phyloP scores from a whole-genome alignment of 2,113 vertebrate genomes.

The Saguinus imperator region DNA sequence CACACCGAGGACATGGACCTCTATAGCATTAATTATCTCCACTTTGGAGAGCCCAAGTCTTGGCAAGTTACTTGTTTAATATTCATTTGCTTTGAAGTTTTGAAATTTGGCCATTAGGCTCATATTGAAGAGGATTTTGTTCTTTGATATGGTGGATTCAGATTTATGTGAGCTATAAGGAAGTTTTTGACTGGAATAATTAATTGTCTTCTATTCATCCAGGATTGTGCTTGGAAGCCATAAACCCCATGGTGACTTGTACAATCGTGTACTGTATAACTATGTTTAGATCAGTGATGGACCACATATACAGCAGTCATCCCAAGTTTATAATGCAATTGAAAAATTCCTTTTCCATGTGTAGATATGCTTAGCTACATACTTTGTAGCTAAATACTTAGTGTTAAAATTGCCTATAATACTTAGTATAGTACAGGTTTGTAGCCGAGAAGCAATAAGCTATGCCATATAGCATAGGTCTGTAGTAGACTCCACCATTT shows the following conservation, averaged over 20 bases:
- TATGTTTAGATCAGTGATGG: not conserved
- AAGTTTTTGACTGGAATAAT: conserved; percentile 31
- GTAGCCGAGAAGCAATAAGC: not conserved
- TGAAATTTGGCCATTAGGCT: not conserved
- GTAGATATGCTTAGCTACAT: not conserved
- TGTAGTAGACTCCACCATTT: not conserved
- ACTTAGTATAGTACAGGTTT: not conserved
- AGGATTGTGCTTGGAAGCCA: not conserved
- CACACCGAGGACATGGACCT: conserved; percentile 99
- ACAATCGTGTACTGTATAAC: not conserved
- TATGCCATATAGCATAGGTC: not conserved
- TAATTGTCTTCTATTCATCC: not conserved
- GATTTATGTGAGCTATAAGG: conserved; percentile 21
- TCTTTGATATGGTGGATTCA: conserved; percentile 15
- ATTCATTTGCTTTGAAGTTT: conserved; percentile 48
- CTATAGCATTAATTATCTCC: conserved; percentile 99
- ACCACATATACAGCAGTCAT: not conserved
- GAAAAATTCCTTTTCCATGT: not conserved
- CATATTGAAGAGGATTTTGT: not conserved
- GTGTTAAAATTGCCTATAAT: not conserved
- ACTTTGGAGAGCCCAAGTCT: conserved; percentile 98
- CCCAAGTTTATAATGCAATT: not conserved
- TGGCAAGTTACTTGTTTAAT: conserved; percentile 88
- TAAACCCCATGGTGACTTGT: not conserved
- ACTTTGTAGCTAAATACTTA: not conserved